phyloP scores from a whole-genome alignment of 2,888 invertebrate species.

The Lepidocyrtoides sp. region DNA sequence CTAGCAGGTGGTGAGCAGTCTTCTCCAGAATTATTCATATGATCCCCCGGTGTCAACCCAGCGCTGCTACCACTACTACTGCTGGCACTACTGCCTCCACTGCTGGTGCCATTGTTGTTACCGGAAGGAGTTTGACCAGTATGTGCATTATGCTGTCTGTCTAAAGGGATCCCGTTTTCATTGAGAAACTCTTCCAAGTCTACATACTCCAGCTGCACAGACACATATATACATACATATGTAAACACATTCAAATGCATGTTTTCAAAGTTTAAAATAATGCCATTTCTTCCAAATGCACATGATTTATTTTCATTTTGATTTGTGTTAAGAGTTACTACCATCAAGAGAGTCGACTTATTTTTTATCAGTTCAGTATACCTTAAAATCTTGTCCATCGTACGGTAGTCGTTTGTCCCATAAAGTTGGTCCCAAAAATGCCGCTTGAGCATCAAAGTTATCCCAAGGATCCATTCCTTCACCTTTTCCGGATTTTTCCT shows the following conservation, averaged over 20 bases:
- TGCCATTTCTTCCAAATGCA: no score
- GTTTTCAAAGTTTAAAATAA: no score
- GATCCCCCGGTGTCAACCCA: conserved; percentile 35
- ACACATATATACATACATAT: no score
- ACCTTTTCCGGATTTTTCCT: conserved; percentile 80
- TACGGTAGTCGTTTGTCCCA: conserved; percentile 98
- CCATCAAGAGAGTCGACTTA: no score
- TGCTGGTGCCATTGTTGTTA: conserved; percentile 8
- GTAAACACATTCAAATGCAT: no score
- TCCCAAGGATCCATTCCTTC: conserved; percentile 84
- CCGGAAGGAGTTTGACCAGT: conserved; percentile 13
- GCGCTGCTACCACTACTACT: conserved; percentile 14
- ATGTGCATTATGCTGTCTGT: conserved; percentile 86
- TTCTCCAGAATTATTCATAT: conserved; percentile 52
- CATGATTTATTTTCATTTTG: no score
- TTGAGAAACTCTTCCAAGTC: conserved; percentile 98
- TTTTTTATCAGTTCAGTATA: conserved; percentile 88
- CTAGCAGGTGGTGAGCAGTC: conserved; percentile 72
- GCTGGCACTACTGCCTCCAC: conserved; percentile 15
- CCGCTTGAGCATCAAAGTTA: conserved; percentile 96
- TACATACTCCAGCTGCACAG: conserved; percentile 92
- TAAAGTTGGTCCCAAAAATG: conserved; percentile 97
- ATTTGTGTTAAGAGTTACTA: no score
- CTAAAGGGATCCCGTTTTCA: conserved; percentile 97
- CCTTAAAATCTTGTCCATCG: conserved; percentile 97